Conservation (phyloP, 1,140 invertebrate species). For the Drosophila kohkoa region DNA sequence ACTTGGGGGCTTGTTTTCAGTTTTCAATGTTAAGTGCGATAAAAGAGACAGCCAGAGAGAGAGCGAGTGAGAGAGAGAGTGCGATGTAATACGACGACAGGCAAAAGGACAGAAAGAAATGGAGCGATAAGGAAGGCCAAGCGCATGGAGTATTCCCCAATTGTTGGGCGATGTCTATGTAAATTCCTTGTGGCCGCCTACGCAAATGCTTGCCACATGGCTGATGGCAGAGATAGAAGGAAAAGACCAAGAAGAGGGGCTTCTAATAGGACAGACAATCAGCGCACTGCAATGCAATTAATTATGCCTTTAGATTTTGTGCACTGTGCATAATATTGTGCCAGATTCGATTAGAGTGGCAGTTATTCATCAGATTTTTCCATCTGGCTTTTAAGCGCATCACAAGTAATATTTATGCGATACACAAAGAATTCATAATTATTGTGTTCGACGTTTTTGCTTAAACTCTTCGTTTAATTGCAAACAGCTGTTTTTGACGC, state of each 20-base stretch:
- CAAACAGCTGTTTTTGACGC: slow-evolving; percentile 14
- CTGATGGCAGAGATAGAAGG: neutral
- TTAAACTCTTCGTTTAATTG: slow-evolving; percentile 13
- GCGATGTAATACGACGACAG: slow-evolving; percentile 32
- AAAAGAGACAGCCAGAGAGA: slow-evolving; percentile 31
- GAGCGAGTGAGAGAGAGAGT: slow-evolving; percentile 35
- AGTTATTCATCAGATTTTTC: slow-evolving; percentile 3
- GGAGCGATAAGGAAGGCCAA: slow-evolving; percentile 14
- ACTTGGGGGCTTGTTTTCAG: slow-evolving; percentile 79
- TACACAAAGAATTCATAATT: neutral
- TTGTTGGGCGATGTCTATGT: slow-evolving; percentile 49
- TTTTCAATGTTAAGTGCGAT: slow-evolving; percentile 81
- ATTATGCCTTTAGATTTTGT: slow-evolving; percentile 57
- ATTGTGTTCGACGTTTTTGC: neutral
- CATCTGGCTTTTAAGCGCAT: no score
- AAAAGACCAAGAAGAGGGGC: neutral
- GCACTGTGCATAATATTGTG: slow-evolving; percentile 27
- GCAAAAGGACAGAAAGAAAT: slow-evolving; percentile 21
- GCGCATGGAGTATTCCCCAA: slow-evolving; percentile 47
- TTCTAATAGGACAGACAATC: slow-evolving; percentile 40
- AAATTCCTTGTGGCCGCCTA: slow-evolving; percentile 37
- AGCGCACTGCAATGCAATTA: slow-evolving; percentile 56
- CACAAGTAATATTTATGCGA: no score
- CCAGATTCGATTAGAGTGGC: slow-evolving; percentile 34
- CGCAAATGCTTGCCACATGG: slow-evolving; percentile 15